These are phyloP conservation scores for Sarcophaga variegata DNA, from an alignment of 2,888 invertebrate species.

Conservation along the genomic window DNA sequence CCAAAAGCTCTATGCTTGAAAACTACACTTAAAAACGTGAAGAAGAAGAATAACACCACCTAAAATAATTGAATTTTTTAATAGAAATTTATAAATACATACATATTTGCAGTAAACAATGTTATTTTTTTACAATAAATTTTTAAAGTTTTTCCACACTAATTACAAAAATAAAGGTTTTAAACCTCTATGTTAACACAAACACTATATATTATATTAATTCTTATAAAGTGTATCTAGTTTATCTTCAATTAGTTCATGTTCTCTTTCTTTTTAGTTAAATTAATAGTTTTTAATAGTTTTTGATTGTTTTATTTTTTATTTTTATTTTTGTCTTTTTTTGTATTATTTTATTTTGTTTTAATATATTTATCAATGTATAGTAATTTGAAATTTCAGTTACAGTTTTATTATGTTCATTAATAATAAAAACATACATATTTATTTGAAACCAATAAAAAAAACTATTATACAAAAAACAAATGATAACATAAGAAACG, in stretches of 20 bases:
- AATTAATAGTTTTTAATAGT: slow-evolving; percentile 53
- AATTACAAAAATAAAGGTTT: slow-evolving; percentile 36
- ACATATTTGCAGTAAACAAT: slow-evolving; percentile 18
- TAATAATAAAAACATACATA: slow-evolving; percentile 16
- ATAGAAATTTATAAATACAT: slow-evolving; percentile 38
- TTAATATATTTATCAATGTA: slow-evolving; percentile 53
- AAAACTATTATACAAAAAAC: slow-evolving; percentile 14
- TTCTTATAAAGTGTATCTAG: slow-evolving; percentile 22
- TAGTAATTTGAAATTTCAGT: slow-evolving; percentile 37
- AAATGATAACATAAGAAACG: slow-evolving; percentile 24
- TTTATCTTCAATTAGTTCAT: slow-evolving; percentile 53
- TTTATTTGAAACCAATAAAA: slow-evolving; percentile 35
- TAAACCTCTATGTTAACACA: slow-evolving; percentile 11
- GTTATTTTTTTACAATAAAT: slow-evolving; percentile 58
- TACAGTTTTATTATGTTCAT: slow-evolving; percentile 20
- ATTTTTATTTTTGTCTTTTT: slow-evolving; percentile 24
- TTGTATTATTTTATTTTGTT: neutral
- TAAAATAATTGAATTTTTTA: slow-evolving; percentile 49
- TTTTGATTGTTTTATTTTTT: slow-evolving; percentile 26
- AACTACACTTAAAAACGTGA: slow-evolving; percentile 5
- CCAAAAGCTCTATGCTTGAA: slow-evolving; percentile 34
- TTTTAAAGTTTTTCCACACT: slow-evolving; percentile 39
- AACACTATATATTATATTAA: slow-evolving; percentile 9
- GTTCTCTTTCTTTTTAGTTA: slow-evolving; percentile 59
- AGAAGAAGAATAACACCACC: slow-evolving; percentile 52